Evolutionary conservation across 2,888 invertebrate species (phyloP), one percentile per base, ranked within the genome.

Genomic region (Ormyrus rosae): DNA sequence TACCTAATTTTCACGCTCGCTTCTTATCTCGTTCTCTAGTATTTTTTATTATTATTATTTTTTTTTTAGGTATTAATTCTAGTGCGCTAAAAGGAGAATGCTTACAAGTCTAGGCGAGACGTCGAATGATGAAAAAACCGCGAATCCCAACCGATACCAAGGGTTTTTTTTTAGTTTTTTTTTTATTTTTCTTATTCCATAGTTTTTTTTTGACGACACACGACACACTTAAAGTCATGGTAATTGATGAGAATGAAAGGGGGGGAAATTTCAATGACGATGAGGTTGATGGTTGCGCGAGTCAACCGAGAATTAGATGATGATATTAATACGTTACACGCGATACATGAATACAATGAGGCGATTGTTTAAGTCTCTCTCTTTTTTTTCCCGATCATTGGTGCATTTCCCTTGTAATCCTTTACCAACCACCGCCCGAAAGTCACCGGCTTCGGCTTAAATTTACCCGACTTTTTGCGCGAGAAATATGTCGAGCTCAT

Each of bases 141-240:
- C 74, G 65, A 81, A 82, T 83, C 83, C 84, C 84, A 83, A 83
- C 81, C 85, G 74, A 81, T 85, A 84, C 83, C 83, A 80, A 83
- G 82, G 85, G 72, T 68, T 84, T 74, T 67, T 70, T 70, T 67
- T 10, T 69, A 9, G 50, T 70, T 58, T 64, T 63, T 71, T 45
- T 55, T 19, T 53, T 56, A 48, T 79, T 11, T 61, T 68, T 53
- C 53, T 53, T 53, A 51, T 61, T 61, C 19, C 19, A 2, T 19
- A 19, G 19, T 19, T 1, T 69, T 53, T 56, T 69, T 75, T 58
- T 70, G 81, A 78, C 60, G 70, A 69, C 64, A 78, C 77, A 73
- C 81, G 76, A 77, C 53, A 81, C 77, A 77, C 73, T 77, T 77
- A 81, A 78, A 81, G 65, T 81, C 70, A 75, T 69, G 76, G 60